These are phyloP conservation scores for human DNA, from an alignment of 2,113 vertebrate species.

Conservation along the genomic window DNA sequence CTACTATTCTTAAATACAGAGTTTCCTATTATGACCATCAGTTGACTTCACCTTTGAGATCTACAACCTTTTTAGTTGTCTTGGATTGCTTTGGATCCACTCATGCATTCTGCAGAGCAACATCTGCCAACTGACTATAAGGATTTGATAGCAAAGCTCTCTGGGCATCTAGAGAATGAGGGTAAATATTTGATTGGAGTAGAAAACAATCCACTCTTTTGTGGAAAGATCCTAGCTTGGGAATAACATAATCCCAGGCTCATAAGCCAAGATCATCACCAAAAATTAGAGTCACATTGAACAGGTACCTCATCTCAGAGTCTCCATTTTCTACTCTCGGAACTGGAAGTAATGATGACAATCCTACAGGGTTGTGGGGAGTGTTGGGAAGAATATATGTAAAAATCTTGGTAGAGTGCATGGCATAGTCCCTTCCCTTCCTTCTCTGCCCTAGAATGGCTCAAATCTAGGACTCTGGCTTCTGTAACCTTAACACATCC, in stretches of 20 bases:
- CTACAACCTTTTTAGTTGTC: accelerated
- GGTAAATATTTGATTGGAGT: neutral
- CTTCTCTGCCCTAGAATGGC: neutral
- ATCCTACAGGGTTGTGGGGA: neutral
- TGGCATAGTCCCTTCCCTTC: neutral
- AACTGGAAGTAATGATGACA: neutral
- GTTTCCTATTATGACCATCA: neutral
- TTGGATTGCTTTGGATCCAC: neutral
- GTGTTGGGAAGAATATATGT: neutral
- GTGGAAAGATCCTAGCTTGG: neutral
- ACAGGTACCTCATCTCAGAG: neutral
- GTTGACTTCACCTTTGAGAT: neutral
- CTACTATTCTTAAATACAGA: neutral
- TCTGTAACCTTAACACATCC: neutral
- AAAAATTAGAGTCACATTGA: neutral
- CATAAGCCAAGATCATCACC: neutral
- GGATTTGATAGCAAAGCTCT: neutral
- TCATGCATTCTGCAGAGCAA: neutral
- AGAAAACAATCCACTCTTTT: neutral
- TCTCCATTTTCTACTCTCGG: neutral
- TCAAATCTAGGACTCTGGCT: neutral
- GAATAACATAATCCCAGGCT: neutral
- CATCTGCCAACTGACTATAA: neutral
- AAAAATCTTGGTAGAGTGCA: neutral
- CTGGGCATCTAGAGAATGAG: neutral